phyloP scores from a whole-genome alignment of 2,113 vertebrate genomes.

The Hypanus sabinus region DNA sequence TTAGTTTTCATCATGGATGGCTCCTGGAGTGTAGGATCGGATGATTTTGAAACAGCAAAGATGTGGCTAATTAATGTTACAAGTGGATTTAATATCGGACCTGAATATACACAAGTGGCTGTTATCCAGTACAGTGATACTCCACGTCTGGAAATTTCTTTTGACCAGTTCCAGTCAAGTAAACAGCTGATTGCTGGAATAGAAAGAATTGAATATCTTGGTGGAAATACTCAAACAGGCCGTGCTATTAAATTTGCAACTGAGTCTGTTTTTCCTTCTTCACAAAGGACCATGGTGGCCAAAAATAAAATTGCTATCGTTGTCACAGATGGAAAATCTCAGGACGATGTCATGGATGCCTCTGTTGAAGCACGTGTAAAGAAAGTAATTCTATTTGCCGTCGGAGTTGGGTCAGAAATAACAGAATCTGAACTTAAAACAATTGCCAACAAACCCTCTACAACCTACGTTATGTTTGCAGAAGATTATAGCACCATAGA shows the following conservation, averaged over 20 bases:
- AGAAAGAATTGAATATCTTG: conserved; percentile 55
- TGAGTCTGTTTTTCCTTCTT: conserved; percentile 60
- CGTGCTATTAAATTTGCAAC: conserved; percentile 65
- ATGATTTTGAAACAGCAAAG: conserved; percentile 65
- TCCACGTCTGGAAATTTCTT: conserved; percentile 62
- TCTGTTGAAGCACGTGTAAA: conserved; percentile 57
- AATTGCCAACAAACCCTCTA: conserved; percentile 62
- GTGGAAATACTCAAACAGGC: conserved; percentile 70
- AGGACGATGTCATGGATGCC: conserved; percentile 64
- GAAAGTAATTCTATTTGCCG: conserved; percentile 60
- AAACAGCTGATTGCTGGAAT: conserved; percentile 58
- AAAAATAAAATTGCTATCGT: conserved; percentile 67
- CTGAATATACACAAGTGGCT: conserved; percentile 58
- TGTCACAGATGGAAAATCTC: conserved; percentile 68
- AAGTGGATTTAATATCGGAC: conserved; percentile 64
- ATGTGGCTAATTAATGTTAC: conserved; percentile 67
- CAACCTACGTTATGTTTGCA: conserved; percentile 61
- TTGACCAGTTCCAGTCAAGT: conserved; percentile 54
- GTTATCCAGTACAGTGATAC: conserved; percentile 69
- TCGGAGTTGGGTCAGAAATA: conserved; percentile 66
- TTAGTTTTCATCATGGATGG: conserved; percentile 67
- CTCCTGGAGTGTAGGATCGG: conserved; percentile 63
- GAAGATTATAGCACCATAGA: conserved; percentile 65
- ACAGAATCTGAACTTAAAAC: conserved; percentile 60
- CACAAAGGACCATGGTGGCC: conserved; percentile 48